Percentiles rank a stretch among this genome's conserved stretches.
Evolutionary conservation across 2,113 vertebrate species (phyloP).

Genomic region (Neodontobutis hainanensis): DNA sequence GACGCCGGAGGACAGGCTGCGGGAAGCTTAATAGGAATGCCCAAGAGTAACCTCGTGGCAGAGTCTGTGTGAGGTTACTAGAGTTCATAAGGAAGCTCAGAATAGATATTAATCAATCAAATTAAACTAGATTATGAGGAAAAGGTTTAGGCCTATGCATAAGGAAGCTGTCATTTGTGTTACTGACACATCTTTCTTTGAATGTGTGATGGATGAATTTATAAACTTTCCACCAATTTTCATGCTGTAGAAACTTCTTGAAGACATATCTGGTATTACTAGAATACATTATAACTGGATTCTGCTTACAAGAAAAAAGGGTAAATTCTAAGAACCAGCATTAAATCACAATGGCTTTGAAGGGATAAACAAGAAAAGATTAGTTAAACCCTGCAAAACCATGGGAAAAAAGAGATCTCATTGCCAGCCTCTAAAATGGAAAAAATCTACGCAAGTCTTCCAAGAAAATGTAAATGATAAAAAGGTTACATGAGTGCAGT

Average conservation of each 20-base stretch:
- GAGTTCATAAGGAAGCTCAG: conserved; percentile 48
- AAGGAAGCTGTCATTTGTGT: not conserved
- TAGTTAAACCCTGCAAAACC: too few species aligned
- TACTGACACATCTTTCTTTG: not conserved
- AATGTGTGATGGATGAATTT: not conserved
- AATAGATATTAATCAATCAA: not conserved
- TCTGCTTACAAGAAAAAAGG: too few species aligned
- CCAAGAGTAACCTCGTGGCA: conserved; percentile 62
- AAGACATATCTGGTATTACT: not conserved
- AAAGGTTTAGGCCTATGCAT: not conserved
- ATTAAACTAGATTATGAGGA: not conserved
- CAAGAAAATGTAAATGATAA: conserved; percentile 1
- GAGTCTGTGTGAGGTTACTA: conserved; percentile 53
- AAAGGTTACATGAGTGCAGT: conserved; percentile 28
- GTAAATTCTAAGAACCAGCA: too few species aligned
- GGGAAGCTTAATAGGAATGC: conserved; percentile 22
- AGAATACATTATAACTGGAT: too few species aligned
- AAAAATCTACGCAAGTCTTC: too few species aligned
- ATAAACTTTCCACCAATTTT: not conserved
- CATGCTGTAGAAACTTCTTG: not conserved
- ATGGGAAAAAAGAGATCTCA: too few species aligned
- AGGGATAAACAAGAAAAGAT: too few species aligned
- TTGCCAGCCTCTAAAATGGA: not conserved
- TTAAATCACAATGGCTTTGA: too few species aligned
- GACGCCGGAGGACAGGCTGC: conserved; percentile 10